Conservation (phyloP, 2,888 invertebrate species). For the Megaustenia siamemsis region DNA sequence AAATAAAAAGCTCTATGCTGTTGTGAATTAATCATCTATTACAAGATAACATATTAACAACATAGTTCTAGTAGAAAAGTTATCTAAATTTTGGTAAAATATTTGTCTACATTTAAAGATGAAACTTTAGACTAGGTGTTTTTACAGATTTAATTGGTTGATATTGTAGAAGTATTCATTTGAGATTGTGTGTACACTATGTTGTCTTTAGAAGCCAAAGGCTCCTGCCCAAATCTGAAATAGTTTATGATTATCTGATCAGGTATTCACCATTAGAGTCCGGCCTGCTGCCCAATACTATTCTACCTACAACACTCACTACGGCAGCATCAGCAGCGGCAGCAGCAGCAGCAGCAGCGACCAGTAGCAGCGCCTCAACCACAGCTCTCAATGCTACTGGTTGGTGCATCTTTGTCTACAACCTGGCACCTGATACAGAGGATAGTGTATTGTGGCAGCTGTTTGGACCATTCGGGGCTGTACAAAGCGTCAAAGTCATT, state of each 20-base stretch:
- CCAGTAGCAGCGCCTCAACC: conserved; percentile 62
- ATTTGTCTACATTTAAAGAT: no score
- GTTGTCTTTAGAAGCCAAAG: neutral
- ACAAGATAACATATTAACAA: no score
- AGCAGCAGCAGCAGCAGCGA: conserved; percentile 54
- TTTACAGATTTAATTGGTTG: no score
- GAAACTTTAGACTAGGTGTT: no score
- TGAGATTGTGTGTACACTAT: neutral
- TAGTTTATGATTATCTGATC: conserved; percentile 44
- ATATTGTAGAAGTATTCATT: neutral
- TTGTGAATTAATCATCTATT: no score
- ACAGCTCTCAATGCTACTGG: conserved; percentile 82
- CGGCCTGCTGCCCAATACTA: conserved; percentile 74
- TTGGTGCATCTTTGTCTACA: conserved; percentile 96
- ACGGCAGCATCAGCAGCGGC: conserved; percentile 55
- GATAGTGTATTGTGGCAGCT: conserved; percentile 95
- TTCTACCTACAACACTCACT: conserved; percentile 57
- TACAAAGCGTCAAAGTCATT: conserved; percentile 97
- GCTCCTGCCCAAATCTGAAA: conserved; percentile 16
- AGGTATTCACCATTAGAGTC: conserved; percentile 79
- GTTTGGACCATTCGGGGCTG: conserved; percentile 98
- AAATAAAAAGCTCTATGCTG: no score
- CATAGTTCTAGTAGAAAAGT: no score
- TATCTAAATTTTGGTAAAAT: no score
- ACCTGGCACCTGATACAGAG: conserved; percentile 93